Percentiles rank a stretch among this genome's conserved stretches.
These are phyloP conservation scores for Todiramphus saurophagus DNA, from an alignment of 2,113 vertebrate species.

Conservation along the genomic window DNA sequence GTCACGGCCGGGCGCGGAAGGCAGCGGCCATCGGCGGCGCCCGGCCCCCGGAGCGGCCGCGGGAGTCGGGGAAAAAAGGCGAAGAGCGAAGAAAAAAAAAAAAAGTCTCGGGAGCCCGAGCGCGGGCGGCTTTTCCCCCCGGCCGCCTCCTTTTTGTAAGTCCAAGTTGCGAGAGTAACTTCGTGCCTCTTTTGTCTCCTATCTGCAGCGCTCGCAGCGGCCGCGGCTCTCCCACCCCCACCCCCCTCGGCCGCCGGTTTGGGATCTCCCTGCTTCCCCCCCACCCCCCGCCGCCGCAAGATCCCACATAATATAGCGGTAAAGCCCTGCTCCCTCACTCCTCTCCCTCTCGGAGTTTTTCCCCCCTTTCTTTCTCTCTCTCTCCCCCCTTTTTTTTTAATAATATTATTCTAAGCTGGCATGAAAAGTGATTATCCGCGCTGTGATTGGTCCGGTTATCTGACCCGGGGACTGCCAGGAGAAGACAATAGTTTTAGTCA, in stretches of 20 bases:
- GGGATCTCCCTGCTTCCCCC: background rate
- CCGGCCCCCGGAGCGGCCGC: background rate
- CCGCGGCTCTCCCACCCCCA: background rate
- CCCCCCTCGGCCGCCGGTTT: background rate
- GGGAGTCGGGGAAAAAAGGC: background rate
- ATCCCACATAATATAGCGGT: constrained; percentile 81
- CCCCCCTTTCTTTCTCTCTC: background rate
- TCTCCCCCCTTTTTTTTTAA: constrained; percentile 81
- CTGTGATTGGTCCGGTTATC: constrained; percentile 98
- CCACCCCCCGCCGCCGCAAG: constrained; percentile 18
- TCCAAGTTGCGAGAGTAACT: constrained; percentile 46
- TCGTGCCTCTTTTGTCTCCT: constrained; percentile 38
- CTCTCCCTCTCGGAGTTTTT: constrained; percentile 61
- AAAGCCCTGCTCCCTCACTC: constrained; percentile 61
- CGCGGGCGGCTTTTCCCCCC: background rate
- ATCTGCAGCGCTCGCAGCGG: constrained; percentile 19
- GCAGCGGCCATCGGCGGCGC: background rate
- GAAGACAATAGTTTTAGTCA: constrained; percentile 99
- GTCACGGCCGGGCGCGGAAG: background rate
- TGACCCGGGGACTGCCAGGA: constrained; percentile 96
- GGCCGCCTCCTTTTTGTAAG: constrained; percentile 43
- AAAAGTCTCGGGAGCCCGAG: background rate
- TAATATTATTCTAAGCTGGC: constrained; percentile 99
- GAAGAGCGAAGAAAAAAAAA: background rate
- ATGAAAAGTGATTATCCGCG: constrained; percentile 92